phyloP scores from a whole-genome alignment of 2,113 vertebrate genomes.

The Alosa alosa region DNA sequence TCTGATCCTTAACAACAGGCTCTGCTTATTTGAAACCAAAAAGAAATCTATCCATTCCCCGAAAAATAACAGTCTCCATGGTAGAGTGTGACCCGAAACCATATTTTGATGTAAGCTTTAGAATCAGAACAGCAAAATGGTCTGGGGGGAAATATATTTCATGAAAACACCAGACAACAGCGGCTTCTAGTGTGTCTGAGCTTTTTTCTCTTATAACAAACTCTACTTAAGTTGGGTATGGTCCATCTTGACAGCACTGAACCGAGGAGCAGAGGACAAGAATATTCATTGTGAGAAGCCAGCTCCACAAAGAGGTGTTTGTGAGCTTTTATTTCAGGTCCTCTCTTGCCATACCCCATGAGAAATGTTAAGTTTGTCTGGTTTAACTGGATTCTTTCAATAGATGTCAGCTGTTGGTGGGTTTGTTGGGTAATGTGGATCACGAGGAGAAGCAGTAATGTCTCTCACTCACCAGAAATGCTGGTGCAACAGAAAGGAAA shows the following conservation, averaged over 20 bases:
- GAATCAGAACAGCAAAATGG: not conserved
- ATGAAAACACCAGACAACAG: not conserved
- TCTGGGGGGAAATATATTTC: not conserved
- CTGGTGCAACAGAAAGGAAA: not conserved
- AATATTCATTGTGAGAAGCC: conserved; percentile 3
- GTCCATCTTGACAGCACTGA: not conserved
- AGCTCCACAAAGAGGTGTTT: conserved; percentile 29
- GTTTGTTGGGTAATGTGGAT: conserved; percentile 58
- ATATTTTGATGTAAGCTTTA: not conserved
- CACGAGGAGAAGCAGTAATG: conserved; percentile 51
- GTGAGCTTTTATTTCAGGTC: conserved; percentile 3
- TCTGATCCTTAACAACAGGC: not conserved
- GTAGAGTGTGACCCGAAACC: conserved; percentile 17
- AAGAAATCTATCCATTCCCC: not conserved
- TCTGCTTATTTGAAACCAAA: not conserved
- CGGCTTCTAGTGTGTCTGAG: not conserved
- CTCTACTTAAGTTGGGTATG: not conserved
- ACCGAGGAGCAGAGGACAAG: not conserved
- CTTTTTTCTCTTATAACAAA: not conserved
- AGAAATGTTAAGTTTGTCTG: conserved; percentile 29
- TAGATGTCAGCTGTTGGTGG: conserved; percentile 52
- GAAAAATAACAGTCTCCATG: not conserved
- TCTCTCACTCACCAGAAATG: not conserved
- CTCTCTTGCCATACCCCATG: conserved; percentile 1
- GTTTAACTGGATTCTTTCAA: conserved; percentile 47